Evolutionary conservation across 2,113 vertebrate species (phyloP).

Genomic region (Tylochromis polylepis): DNA sequence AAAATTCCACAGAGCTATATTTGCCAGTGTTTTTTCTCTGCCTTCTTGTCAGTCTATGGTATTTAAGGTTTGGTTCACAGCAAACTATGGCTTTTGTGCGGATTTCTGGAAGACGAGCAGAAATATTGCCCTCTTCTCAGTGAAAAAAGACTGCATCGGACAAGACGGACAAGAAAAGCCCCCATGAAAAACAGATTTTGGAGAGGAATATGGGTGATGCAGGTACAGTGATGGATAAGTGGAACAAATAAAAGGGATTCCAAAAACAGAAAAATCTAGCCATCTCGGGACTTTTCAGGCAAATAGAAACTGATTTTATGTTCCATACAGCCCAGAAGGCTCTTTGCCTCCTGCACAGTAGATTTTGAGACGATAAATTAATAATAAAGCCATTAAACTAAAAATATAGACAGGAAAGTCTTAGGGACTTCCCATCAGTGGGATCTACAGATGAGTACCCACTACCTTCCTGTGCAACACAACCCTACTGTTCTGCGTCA

Average conservation of each 20-base stretch:
- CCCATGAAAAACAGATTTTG: neutral
- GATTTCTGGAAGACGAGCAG: neutral
- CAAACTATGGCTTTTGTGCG: neutral
- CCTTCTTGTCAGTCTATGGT: neutral
- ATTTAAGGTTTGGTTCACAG: constrained; percentile 17
- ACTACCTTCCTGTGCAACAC: constrained; percentile 59
- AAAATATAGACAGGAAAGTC: constrained; percentile 46
- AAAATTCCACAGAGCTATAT: constrained; percentile 34
- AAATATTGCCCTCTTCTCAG: neutral
- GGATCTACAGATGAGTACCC: constrained; percentile 27
- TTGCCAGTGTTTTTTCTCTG: constrained; percentile 9
- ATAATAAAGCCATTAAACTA: constrained; percentile 30
- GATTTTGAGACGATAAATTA: neutral
- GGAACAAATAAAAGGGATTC: neutral
- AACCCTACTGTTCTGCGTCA: constrained; percentile 43
- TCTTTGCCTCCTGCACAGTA: neutral
- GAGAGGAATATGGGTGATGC: neutral
- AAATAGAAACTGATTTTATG: neutral
- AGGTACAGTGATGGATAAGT: neutral
- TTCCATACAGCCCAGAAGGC: neutral
- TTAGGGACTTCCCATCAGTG: constrained; percentile 41
- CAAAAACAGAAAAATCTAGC: neutral
- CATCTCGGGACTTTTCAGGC: neutral
- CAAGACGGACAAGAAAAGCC: neutral
- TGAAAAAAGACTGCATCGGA: neutral